A percentile compares a stretch with the other conserved stretches of the same genome.
Conservation (phyloP, 2,113 vertebrate genomes). For the Echinops telfairi region DNA sequence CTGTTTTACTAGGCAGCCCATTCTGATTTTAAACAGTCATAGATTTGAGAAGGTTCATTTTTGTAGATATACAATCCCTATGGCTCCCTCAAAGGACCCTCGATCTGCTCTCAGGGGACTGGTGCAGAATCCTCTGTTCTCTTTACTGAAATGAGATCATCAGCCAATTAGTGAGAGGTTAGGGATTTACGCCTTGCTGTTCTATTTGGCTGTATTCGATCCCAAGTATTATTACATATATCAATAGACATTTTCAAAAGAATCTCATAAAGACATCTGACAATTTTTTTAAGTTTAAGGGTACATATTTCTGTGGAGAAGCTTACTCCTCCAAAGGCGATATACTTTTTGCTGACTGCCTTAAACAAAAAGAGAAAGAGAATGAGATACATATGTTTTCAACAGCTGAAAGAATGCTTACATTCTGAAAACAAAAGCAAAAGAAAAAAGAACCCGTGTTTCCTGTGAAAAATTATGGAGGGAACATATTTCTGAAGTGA, state of each 20-base stretch:
- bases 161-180: neutral
- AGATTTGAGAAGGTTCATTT: neutral
- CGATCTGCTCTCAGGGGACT: neutral
- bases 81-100: neutral
- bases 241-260: slow-evolving; percentile 34
- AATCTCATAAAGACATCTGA: slow-evolving; percentile 17
- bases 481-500: too few species aligned
- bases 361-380: too few species aligned
- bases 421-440: too few species aligned
- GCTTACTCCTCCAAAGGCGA: too few species aligned
- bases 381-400: too few species aligned
- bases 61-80: neutral
- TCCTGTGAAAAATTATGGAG: too few species aligned
- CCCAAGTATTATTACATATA: slow-evolving; percentile 10
- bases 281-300: neutral
- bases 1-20: neutral
- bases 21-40: slow-evolving; percentile 1
- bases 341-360: too few species aligned
- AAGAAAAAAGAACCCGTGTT: too few species aligned
- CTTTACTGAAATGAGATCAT: neutral
- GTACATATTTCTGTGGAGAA: neutral
- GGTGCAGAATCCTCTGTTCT: neutral
- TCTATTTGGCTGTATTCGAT: slow-evolving; percentile 26
- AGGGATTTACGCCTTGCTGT: neutral
- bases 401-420: too few species aligned